These are phyloP conservation scores for Cricetomys ansorgei DNA, from an alignment of 2,113 vertebrate genomes.

Conservation along the genomic window DNA sequence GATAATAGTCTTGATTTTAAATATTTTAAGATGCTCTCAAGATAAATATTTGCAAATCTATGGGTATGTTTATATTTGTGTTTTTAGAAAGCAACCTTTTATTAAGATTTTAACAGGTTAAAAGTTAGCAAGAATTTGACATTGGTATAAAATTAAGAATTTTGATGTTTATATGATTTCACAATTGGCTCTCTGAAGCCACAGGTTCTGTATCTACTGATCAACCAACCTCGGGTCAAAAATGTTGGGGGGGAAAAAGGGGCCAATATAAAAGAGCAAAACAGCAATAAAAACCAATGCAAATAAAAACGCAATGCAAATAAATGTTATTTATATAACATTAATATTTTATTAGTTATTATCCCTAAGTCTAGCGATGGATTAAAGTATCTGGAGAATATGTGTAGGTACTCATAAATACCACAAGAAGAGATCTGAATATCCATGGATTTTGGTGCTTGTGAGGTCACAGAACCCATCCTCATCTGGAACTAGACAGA, in stretches of 20 bases:
- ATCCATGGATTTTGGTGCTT: not conserved
- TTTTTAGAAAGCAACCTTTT: slow-evolving; percentile 5
- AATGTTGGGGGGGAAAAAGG: not conserved
- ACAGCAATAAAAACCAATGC: not conserved
- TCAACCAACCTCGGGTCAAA: not conserved
- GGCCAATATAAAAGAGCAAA: not conserved
- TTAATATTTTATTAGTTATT: not conserved
- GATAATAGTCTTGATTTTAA: slow-evolving; percentile 48
- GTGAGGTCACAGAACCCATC: too few relatives aligned
- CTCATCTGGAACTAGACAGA: too few relatives aligned
- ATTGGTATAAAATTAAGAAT: not conserved
- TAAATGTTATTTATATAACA: not conserved
- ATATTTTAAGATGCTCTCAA: slow-evolving; percentile 59
- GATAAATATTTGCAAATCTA: not conserved
- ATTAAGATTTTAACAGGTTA: slow-evolving; percentile 51
- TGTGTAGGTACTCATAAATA: not conserved
- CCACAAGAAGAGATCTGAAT: not conserved
- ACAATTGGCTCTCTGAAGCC: not conserved
- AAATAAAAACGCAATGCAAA: not conserved
- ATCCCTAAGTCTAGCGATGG: not conserved
- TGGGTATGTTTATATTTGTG: not conserved
- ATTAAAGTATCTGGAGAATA: not conserved
- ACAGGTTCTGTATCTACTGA: not conserved
- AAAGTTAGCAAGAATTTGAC: slow-evolving; percentile 36
- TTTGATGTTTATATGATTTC: not conserved